Evolutionary conservation across 2,113 vertebrate species (phyloP).

Genomic region (Podocnemis expansa): DNA sequence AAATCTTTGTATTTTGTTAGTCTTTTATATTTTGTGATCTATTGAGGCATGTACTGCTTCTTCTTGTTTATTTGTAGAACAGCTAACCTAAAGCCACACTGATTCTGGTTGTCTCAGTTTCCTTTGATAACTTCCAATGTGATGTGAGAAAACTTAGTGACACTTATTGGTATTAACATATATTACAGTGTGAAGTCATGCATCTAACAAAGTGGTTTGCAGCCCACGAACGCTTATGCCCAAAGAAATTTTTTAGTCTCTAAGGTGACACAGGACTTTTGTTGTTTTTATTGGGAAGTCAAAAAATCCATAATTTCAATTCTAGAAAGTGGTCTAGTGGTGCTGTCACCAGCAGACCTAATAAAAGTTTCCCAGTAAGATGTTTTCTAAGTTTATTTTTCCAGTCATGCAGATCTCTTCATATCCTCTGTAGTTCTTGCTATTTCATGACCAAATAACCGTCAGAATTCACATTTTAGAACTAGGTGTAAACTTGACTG

Average conservation of each 20-base stretch:
- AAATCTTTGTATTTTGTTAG: neutral
- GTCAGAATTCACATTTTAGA: neutral
- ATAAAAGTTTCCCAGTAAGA: neutral
- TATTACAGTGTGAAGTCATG: no score
- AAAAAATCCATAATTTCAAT: neutral
- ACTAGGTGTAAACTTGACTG: neutral
- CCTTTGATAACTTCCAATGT: neutral
- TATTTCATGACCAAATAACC: neutral
- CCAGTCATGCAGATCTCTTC: neutral
- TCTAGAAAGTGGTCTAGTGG: neutral
- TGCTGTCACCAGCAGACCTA: neutral
- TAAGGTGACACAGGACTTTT: no score
- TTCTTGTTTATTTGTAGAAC: neutral
- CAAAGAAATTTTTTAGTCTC: no score
- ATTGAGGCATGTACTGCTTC: neutral
- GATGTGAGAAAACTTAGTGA: neutral
- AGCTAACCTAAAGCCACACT: neutral
- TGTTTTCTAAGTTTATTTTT: neutral
- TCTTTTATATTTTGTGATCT: neutral
- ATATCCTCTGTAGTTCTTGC: neutral
- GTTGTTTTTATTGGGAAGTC: neutral
- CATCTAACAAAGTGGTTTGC: no score
- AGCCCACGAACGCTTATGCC: no score
- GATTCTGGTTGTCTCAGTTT: neutral
- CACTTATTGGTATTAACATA: neutral